Percentiles rank a stretch among this genome's conserved stretches.
These are phyloP conservation scores for Porites evermanni DNA, from an alignment of 92 coral and sea anemone genomes.

Conservation along the genomic window DNA sequence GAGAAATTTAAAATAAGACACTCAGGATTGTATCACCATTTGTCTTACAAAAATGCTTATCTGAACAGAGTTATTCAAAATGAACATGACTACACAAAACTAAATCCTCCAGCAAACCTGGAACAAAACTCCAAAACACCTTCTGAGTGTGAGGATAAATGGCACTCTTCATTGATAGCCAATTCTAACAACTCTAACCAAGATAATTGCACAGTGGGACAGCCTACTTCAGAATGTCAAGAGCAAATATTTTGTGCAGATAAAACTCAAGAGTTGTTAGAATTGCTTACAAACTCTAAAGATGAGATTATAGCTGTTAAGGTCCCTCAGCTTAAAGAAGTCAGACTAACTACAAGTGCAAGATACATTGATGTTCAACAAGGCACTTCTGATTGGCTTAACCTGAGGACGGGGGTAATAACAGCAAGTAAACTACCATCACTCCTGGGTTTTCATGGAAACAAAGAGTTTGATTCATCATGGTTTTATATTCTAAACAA, in stretches of 20 bases:
- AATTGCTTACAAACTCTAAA: too few relatives aligned
- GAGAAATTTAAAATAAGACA: constrained; percentile 22
- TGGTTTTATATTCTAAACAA: constrained; percentile 17
- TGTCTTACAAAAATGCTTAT: constrained; percentile 28
- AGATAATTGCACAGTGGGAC: constrained; percentile 32
- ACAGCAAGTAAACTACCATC: constrained; percentile 36
- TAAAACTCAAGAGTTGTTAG: too few relatives aligned
- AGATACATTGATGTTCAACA: neutral
- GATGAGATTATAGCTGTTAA: too few relatives aligned
- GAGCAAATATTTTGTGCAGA: neutral
- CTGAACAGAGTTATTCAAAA: constrained; percentile 5
- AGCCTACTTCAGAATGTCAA: constrained; percentile 45
- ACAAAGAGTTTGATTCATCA: constrained; percentile 1
- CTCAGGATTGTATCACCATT: constrained; percentile 30
- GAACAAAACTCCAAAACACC: constrained; percentile 20
- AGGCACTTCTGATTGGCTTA: constrained; percentile 8
- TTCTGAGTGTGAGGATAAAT: constrained; percentile 36
- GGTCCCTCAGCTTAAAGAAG: neutral
- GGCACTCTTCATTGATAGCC: constrained; percentile 50
- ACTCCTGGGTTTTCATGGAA: constrained; percentile 32
- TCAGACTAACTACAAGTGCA: neutral
- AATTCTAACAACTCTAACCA: constrained; percentile 38
- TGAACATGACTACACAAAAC: constrained; percentile 38
- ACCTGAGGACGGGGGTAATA: neutral
- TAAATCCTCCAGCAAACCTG: constrained; percentile 40